Conservation (phyloP, 1,140 invertebrate genomes). For the Heliothis virescens region DNA sequence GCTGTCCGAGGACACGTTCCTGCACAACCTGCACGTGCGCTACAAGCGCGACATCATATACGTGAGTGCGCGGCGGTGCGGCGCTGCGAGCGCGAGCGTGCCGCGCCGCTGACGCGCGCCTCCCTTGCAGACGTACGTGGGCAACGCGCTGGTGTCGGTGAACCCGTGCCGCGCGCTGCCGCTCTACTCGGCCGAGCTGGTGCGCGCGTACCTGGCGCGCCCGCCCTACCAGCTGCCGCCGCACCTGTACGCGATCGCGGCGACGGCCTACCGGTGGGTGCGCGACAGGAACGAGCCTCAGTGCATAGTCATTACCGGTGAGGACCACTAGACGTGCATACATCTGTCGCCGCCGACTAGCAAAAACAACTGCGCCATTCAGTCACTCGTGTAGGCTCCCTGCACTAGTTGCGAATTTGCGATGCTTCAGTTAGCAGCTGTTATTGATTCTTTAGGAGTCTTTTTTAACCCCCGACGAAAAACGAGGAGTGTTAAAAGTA, state of each 20-base stretch:
- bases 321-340: neutral
- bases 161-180: slow-evolving; percentile 93
- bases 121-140: slow-evolving; percentile 91
- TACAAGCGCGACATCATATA: slow-evolving; percentile 93
- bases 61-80: slow-evolving; percentile 83
- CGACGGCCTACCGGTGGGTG: slow-evolving; percentile 91
- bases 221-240: slow-evolving; percentile 95
- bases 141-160: slow-evolving; percentile 91
- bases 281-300: slow-evolving; percentile 91
- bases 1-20: slow-evolving; percentile 91
- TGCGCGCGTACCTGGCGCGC: slow-evolving; percentile 91
- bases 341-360: neutral
- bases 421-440: too few species aligned
- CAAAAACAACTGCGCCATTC: too few species aligned
- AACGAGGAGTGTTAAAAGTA: too few species aligned
- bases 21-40: slow-evolving; percentile 91
- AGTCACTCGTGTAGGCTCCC: too few species aligned
- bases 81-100: neutral
- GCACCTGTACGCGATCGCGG: slow-evolving; percentile 95
- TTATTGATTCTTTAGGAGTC: too few species aligned
- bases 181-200: slow-evolving; percentile 92
- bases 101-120: neutral
- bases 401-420: too few species aligned
- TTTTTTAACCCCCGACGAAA: too few species aligned
- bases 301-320: slow-evolving; percentile 92